phyloP scores from a whole-genome alignment of 2,888 invertebrate species.

The Pristionchus japonicus region DNA sequence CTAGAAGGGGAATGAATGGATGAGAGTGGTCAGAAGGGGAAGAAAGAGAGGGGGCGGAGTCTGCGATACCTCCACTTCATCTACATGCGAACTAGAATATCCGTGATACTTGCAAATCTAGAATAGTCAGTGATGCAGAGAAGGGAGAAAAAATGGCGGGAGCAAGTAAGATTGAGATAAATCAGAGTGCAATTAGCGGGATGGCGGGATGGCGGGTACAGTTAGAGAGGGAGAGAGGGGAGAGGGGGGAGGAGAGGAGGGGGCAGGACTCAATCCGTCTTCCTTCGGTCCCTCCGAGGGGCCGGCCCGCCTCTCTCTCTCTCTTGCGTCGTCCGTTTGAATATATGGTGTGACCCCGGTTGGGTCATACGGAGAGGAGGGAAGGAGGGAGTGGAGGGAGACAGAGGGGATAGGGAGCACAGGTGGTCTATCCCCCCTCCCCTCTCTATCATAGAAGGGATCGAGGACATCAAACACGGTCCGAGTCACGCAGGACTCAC shows the following conservation, averaged over 20 bases:
- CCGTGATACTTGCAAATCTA: background rate
- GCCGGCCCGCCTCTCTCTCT: constrained; percentile 11
- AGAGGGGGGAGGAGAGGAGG: background rate
- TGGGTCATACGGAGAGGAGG: constrained; percentile 3
- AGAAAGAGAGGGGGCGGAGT: background rate
- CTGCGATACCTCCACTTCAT: background rate
- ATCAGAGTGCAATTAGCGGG: constrained; percentile 26
- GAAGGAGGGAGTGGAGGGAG: background rate
- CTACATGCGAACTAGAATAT: background rate
- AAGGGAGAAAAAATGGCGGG: background rate
- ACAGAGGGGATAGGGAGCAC: background rate
- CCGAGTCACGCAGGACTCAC: constrained; percentile 1
- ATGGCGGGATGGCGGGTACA: background rate
- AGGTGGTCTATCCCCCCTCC: constrained; percentile 30
- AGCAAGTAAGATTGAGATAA: constrained; percentile 32
- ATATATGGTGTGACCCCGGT: constrained; percentile 39
- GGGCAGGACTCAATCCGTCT: constrained; percentile 30
- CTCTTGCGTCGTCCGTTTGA: constrained; percentile 37
- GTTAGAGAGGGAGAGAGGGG: background rate
- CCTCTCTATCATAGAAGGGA: constrained; percentile 9
- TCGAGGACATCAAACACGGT: constrained; percentile 1
- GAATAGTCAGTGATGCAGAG: background rate
- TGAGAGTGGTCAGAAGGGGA: background rate
- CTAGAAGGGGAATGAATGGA: background rate
- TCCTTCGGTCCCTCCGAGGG: background rate